Conservation (phyloP, 2,113 vertebrate genomes). For the Mungos mungo region DNA sequence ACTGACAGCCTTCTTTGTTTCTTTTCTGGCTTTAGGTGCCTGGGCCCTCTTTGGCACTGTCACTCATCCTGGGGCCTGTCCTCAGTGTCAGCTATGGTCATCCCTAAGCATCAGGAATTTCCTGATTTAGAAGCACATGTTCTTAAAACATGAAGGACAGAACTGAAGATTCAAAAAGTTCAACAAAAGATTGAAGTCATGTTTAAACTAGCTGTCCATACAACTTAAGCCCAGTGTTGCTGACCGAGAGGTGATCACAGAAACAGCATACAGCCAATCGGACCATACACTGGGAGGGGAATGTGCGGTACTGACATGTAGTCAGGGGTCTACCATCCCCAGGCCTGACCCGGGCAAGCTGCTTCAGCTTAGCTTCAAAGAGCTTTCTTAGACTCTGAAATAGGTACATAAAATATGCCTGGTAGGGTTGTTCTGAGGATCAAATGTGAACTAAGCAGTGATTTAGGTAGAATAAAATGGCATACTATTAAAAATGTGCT, state of each 20-base stretch:
- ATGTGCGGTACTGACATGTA: fast-evolving
- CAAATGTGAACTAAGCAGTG: neutral
- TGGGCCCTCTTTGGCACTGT: neutral
- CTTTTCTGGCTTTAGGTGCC: neutral
- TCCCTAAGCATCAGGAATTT: neutral
- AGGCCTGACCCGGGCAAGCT: fast-evolving
- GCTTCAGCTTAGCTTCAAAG: neutral
- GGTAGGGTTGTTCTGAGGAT: neutral
- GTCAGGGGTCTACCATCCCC: fast-evolving
- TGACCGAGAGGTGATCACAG: neutral
- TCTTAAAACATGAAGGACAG: neutral
- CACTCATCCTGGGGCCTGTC: neutral
- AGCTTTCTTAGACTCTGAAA: neutral
- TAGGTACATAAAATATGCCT: neutral
- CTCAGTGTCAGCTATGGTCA: neutral
- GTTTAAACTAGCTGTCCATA: neutral
- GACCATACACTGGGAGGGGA: too few relatives aligned
- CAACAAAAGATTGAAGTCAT: neutral
- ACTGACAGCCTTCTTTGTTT: neutral
- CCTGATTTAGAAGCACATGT: neutral
- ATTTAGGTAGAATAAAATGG: neutral
- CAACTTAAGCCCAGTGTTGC: neutral
- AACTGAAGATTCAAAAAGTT: neutral
- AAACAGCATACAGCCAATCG: neutral
- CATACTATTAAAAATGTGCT: neutral